These are phyloP conservation scores for Anthophora plumipes DNA, from an alignment of 2,888 invertebrate species.

Conservation along the genomic window DNA sequence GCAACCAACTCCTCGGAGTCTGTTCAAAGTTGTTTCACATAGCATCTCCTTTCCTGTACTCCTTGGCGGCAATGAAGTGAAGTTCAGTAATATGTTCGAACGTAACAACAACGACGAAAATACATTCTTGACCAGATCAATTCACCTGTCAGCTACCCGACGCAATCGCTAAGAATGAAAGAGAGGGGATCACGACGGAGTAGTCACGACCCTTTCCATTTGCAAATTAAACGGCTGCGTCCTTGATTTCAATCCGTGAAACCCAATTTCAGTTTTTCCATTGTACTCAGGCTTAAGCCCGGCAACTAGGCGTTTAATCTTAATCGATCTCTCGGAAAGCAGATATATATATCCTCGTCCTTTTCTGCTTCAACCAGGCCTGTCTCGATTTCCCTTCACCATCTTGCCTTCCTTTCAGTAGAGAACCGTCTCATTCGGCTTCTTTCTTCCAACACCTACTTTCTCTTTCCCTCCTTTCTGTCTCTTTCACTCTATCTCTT, in stretches of 20 bases:
- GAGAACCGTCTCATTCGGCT: constrained; percentile 40
- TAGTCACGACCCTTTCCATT: constrained; percentile 62
- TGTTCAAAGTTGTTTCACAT: background rate
- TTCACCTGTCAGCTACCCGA: constrained; percentile 15
- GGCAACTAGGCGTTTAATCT: constrained; percentile 75
- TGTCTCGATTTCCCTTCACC: constrained; percentile 33
- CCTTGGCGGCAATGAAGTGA: background rate
- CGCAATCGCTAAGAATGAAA: background rate
- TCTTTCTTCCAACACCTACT: constrained; percentile 55
- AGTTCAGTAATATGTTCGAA: background rate
- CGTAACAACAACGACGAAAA: constrained; percentile 3
- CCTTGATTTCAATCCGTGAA: constrained; percentile 72
- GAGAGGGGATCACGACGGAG: background rate
- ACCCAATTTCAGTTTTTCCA: constrained; percentile 69
- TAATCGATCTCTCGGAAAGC: constrained; percentile 74
- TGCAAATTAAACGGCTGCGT: constrained; percentile 74
- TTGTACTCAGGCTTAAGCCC: constrained; percentile 72
- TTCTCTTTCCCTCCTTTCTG: constrained; percentile 10
- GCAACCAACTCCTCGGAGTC: background rate
- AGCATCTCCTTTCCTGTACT: background rate
- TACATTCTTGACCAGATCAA: constrained; percentile 28
- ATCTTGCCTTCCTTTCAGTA: constrained; percentile 50
- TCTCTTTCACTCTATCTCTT: constrained; percentile 12
- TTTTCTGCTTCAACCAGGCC: constrained; percentile 49
- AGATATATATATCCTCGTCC: constrained; percentile 63